Base-by-base conservation (phyloP, 1,140 invertebrate genomes). In the Cydia fagiglandana region DNA sequence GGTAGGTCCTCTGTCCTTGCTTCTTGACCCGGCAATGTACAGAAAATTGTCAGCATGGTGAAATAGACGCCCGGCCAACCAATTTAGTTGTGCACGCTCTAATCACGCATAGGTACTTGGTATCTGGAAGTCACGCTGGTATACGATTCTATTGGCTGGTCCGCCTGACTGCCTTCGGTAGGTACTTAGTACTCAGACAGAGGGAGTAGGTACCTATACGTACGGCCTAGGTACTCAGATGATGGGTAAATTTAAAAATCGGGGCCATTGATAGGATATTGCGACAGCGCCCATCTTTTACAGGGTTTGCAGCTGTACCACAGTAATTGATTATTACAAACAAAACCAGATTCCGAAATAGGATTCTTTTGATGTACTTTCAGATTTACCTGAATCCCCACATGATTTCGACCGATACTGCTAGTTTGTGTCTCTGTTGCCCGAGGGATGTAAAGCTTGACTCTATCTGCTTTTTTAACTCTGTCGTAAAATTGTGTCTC, bases 251-350 rank as follows among this genome's bases (percentile, higher is more conserved):
- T 24, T 80, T 75, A 89, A 80, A 91, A 91, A 79, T 91, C 89
- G 24, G 89, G 89, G 24, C 89, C 89, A 76, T 78, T 81, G 17
- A 70, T 81, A 47, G 82, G 83, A 73, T 83, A 82, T 24, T 78
- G 83, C 53, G 85, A 80, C 66, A 91, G 68, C 64, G 88, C 84
- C 89, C 89, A 91, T 61, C 82, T 83, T 88, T 30, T 30, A 74
- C 13, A 34, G 28, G 61, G 56, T 20, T 20, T 61, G 20, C 7
- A 61, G 20, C 9, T 24, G 10, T 61, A 24, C 56, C n/a, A 7
- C 56, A 61, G n/a, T 24, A 61, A 10, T 61, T 61, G 56, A 24
- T 61, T 61, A 61, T 24, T 61, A 61, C 56, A 61, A 24, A 61
- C 56, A 24, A 12, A 61, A 24, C 24, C 56, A 61, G 56, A 7